phyloP scores from a whole-genome alignment of 2,888 invertebrate species.

The Rhogogaster chlorosoma region DNA sequence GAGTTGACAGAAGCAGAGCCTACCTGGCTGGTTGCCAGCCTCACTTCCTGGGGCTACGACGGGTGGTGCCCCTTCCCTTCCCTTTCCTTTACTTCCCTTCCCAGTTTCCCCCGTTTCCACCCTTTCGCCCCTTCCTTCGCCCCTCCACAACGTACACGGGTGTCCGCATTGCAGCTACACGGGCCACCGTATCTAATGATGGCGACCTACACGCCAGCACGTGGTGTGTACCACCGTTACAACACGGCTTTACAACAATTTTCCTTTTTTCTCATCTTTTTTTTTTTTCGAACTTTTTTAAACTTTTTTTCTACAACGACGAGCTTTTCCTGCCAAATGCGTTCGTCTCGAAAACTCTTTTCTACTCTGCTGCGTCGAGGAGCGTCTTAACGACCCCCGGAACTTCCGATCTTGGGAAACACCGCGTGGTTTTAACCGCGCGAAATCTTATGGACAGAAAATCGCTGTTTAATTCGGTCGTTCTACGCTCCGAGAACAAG shows the following conservation, averaged over 20 bases:
- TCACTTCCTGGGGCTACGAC: slow-evolving; percentile 53
- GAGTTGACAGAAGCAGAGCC: slow-evolving; percentile 69
- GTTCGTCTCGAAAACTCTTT: slow-evolving; percentile 25
- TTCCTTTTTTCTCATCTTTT: neutral
- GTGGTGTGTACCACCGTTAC: slow-evolving; percentile 36
- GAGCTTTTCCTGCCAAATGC: slow-evolving; percentile 39
- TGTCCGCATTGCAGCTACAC: slow-evolving; percentile 75
- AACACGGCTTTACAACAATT: slow-evolving; percentile 13
- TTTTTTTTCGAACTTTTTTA: neutral
- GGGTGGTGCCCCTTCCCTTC: slow-evolving; percentile 57
- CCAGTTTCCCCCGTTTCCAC: slow-evolving; percentile 49
- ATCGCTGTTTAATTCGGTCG: neutral
- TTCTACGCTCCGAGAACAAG: neutral
- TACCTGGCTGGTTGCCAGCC: slow-evolving; percentile 74
- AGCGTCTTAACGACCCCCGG: slow-evolving; percentile 21
- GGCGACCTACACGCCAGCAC: slow-evolving; percentile 64
- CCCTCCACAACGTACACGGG: slow-evolving; percentile 67
- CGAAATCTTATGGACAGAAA: neutral
- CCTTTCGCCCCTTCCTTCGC: slow-evolving; percentile 45
- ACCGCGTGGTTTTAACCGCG: neutral
- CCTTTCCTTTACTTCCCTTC: slow-evolving; percentile 57
- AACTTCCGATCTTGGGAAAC: slow-evolving; percentile 14
- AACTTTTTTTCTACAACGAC: neutral
- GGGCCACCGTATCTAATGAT: slow-evolving; percentile 75
- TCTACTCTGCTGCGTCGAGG: slow-evolving; percentile 19